Evolutionary conservation across 2,797 vertebrate species (phyloP), one percentile per base, ranked within the genome.

Genomic region (Microcaecilia unicolor): DNA sequence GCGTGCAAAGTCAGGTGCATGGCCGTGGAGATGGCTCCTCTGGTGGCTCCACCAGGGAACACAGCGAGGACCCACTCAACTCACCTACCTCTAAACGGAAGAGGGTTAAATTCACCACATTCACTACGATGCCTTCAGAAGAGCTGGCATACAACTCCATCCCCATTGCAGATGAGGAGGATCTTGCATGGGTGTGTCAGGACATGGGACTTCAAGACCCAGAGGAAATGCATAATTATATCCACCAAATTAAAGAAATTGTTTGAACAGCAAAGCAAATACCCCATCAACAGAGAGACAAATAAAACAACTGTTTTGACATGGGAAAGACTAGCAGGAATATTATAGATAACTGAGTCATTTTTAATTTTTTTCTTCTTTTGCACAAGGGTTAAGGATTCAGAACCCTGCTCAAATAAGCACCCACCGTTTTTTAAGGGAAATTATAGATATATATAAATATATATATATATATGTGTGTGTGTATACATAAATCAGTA

Each of bases 51-150:
- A 88, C 91, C 1, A 86, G 92, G 58, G 95, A 96, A 54, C 87
- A 87, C 41, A 84, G 85, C 0, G 96, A 99, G 76, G 93, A 97
- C 28, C 88, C 87, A 0, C 77, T 84, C 54, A 94, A 85, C 54
- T 99, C 96, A 0, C 96, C 96, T 51, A 98, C 94, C 12, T 97
- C 94, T 55, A 98, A 98, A 45, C 84, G 95, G 68, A 99, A 98
- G 74, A 75, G 93, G 44, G 96, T 99, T 50, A 99, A 98, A 74
- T 99, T 99, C 46, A 98, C 93, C 70, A 98, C 94, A 34, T 99
- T 99, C 3, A 89, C 89, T 72, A 94, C 91, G 2, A 81, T 95
- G 41, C 96, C 94, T 58, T 86, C 90, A 0, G 94, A 98, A 14
- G 94, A 97, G 51, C 80, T 92, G 75, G 92, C 90, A 59, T 98